Evolutionary conservation across 1,140 invertebrate genomes (phyloP).

Genomic region (Chironomus striatipennis): DNA sequence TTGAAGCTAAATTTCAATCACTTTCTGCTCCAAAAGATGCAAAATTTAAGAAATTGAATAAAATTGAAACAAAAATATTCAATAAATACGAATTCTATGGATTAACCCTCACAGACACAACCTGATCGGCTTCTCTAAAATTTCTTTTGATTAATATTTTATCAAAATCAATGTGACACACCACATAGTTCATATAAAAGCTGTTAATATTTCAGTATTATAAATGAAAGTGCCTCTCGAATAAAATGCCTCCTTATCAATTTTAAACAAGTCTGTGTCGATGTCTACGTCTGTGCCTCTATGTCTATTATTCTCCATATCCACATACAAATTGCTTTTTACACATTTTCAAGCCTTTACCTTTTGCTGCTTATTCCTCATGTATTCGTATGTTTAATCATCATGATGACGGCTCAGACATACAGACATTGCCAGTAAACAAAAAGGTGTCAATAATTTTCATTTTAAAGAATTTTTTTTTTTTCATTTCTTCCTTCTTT

Average conservation of each 20-base stretch:
- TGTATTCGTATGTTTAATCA: background rate
- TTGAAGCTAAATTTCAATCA: too few species aligned
- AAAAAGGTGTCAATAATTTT: constrained; percentile 20
- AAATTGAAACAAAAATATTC: too few species aligned
- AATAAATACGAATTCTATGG: too few species aligned
- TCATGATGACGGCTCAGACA: background rate
- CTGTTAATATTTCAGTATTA: background rate
- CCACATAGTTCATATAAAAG: too few species aligned
- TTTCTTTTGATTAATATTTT: too few species aligned
- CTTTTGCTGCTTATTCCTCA: background rate
- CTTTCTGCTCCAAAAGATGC: too few species aligned
- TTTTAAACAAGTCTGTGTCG: constrained; percentile 7
- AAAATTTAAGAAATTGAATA: too few species aligned
- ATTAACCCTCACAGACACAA: too few species aligned
- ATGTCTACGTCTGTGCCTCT: background rate
- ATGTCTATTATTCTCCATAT: too few species aligned
- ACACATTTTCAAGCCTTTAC: background rate
- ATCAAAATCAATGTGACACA: too few species aligned
- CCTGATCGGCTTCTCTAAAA: too few species aligned
- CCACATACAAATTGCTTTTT: background rate
- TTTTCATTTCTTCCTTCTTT: constrained; percentile 30
- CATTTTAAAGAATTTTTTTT: background rate
- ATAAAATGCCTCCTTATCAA: background rate
- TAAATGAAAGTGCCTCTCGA: background rate
- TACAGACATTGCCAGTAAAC: background rate